Conservation (phyloP, 2,888 invertebrate species). For the Masnerella sp. region DNA sequence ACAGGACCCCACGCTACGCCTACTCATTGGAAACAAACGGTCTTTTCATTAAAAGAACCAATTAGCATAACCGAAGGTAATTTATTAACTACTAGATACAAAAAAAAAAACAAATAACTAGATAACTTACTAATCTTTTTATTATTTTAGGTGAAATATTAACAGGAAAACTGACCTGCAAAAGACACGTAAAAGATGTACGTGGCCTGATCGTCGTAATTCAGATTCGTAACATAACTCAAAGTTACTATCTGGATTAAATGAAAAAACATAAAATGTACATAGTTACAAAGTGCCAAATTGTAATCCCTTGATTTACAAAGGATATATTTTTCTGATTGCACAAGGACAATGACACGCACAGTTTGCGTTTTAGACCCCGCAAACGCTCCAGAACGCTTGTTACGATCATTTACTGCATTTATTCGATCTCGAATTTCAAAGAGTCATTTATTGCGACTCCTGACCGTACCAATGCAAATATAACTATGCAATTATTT, state of each 20-base stretch:
- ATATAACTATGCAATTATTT: conserved; percentile 22
- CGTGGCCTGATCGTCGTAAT: conserved; percentile 86
- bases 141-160: conserved; percentile 79
- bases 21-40: conserved; percentile 97
- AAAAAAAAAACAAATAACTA: background rate
- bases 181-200: conserved; percentile 85
- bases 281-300: conserved; percentile 47
- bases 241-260: conserved; percentile 74
- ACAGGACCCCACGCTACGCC: conserved; percentile 86
- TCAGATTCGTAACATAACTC: conserved; percentile 77
- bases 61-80: conserved; percentile 84
- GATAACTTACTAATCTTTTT: background rate
- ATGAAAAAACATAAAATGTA: too few species aligned
- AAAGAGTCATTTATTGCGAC: conserved; percentile 32
- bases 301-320: conserved; percentile 6
- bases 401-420: conserved; percentile 22
- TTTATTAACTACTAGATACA: too few species aligned
- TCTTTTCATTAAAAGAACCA: conserved; percentile 89
- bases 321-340: conserved; percentile 36
- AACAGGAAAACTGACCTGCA: conserved; percentile 86
- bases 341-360: conserved; percentile 34
- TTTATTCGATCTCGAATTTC: conserved; percentile 5
- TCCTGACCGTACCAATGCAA: conserved; percentile 1
- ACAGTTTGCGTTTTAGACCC: conserved; percentile 18
- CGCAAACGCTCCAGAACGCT: conserved; percentile 14